phyloP scores from a whole-genome alignment of 2,113 vertebrate species.

The Heptranchias perlo region DNA sequence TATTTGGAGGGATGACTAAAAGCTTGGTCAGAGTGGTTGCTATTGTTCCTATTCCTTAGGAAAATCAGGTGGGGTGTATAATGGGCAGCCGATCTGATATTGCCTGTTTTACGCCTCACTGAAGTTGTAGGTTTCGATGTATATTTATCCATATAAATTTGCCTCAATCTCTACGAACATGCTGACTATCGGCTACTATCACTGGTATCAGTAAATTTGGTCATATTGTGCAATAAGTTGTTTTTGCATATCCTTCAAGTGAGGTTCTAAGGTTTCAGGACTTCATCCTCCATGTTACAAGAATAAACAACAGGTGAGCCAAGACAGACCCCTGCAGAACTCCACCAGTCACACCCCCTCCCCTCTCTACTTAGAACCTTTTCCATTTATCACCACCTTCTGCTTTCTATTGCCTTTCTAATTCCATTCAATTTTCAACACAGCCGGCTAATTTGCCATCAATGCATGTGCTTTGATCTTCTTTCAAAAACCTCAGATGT shows the following conservation, averaged over 20 bases:
- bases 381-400: neutral
- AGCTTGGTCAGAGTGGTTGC: too few relatives aligned
- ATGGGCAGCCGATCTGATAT: neutral
- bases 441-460: neutral
- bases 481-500: neutral
- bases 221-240: neutral
- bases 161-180: neutral
- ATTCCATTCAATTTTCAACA: neutral
- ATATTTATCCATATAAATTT: neutral
- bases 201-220: neutral
- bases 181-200: neutral
- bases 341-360: neutral
- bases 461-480: neutral
- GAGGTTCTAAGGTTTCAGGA: neutral
- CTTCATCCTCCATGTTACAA: neutral
- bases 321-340: neutral
- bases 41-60: neutral
- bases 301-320: neutral
- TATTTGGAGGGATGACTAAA: too few relatives aligned
- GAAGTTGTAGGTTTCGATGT: neutral
- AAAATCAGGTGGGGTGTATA: neutral
- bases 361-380: too few relatives aligned
- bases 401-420: neutral
- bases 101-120: neutral
- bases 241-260: neutral